Conservation (phyloP, 1,140 invertebrate species). For the Zaprionus kolodkinae region DNA sequence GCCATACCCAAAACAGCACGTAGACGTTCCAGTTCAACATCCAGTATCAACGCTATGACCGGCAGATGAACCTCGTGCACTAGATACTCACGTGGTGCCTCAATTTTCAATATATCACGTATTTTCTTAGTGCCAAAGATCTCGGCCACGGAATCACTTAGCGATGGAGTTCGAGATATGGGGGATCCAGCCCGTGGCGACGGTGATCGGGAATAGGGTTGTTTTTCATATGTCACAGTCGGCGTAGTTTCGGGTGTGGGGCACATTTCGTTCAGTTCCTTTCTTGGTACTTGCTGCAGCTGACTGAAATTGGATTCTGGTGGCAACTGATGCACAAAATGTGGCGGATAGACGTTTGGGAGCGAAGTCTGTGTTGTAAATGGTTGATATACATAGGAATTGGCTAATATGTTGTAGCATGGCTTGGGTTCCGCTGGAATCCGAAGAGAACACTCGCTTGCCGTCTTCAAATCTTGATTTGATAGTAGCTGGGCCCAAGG, state of each 20-base stretch:
- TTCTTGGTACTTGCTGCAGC: neutral
- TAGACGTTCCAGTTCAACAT: slow-evolving; percentile 49
- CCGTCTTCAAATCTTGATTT: neutral
- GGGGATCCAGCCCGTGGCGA: slow-evolving; percentile 14
- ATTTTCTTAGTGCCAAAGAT: slow-evolving; percentile 65
- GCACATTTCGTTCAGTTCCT: slow-evolving; percentile 8
- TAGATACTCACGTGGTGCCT: slow-evolving; percentile 38
- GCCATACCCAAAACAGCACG: slow-evolving; percentile 48
- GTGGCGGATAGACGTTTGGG: slow-evolving; percentile 52
- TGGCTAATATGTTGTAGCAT: neutral
- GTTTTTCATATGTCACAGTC: neutral
- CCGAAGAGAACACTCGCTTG: neutral
- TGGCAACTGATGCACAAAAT: slow-evolving; percentile 64
- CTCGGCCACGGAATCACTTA: slow-evolving; percentile 60
- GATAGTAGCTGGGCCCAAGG: neutral
- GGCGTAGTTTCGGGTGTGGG: slow-evolving; percentile 15
- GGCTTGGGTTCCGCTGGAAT: neutral
- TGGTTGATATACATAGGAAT: slow-evolving; percentile 7
- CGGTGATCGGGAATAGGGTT: neutral
- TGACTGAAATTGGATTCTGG: neutral
- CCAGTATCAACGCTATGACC: slow-evolving; percentile 54
- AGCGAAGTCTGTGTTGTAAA: slow-evolving; percentile 20
- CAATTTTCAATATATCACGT: slow-evolving; percentile 36
- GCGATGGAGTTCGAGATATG: slow-evolving; percentile 45
- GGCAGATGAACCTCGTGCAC: slow-evolving; percentile 60